Conservation (phyloP, 2,888 invertebrate species). For the Parochlus steinenii region DNA sequence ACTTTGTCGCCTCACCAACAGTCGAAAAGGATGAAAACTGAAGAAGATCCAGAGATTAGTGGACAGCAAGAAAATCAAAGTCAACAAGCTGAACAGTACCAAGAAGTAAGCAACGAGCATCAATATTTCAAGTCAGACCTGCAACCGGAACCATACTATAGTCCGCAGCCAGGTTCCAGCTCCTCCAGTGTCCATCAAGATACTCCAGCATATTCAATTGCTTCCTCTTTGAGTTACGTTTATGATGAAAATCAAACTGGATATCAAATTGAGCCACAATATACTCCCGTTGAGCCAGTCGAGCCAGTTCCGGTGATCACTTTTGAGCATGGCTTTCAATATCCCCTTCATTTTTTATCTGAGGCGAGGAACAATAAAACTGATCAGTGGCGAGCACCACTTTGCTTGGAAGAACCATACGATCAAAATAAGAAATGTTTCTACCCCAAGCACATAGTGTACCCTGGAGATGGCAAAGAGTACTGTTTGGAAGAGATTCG, state of each 20-base stretch:
- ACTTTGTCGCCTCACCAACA: slow-evolving; percentile 31
- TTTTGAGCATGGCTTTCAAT: slow-evolving; percentile 16
- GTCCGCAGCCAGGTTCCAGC: background rate
- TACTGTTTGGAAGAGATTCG: slow-evolving; percentile 29
- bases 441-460: slow-evolving; percentile 26
- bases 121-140: too few relatives aligned
- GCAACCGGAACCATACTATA: background rate
- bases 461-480: slow-evolving; percentile 26
- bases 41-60: background rate
- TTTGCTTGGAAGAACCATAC: slow-evolving; percentile 28
- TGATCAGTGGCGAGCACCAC: slow-evolving; percentile 28
- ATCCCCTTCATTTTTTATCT: slow-evolving; percentile 25
- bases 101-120: too few relatives aligned
- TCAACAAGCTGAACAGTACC: background rate
- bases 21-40: slow-evolving; percentile 9
- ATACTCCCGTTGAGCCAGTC: background rate
- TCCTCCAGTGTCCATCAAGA: background rate
- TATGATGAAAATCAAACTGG: slow-evolving; percentile 13
- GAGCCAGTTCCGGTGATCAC: slow-evolving; percentile 3
- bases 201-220: slow-evolving; percentile 6
- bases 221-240: slow-evolving; percentile 15
- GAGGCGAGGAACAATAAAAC: slow-evolving; percentile 26
- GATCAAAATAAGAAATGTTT: slow-evolving; percentile 27
- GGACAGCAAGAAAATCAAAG: background rate
- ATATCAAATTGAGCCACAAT: slow-evolving; percentile 2